Evolutionary conservation across 2,113 vertebrate species (phyloP).

Genomic region (Tetraodon nigroviridis): DNA sequence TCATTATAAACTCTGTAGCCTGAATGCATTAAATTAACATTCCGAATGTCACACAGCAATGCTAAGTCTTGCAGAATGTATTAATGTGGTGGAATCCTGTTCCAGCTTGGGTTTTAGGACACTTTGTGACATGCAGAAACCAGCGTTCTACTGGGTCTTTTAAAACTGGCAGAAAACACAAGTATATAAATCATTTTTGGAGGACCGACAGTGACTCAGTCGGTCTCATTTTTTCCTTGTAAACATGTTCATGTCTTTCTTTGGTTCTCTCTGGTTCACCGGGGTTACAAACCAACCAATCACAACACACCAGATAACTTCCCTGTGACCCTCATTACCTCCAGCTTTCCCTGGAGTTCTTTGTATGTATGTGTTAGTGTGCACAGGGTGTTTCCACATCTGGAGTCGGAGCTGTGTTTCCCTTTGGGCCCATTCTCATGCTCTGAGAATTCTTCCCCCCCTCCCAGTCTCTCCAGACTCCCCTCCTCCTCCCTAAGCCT

Average conservation of each 20-base stretch:
- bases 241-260: slow-evolving; percentile 4
- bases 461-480: slow-evolving; percentile 30
- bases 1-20: neutral
- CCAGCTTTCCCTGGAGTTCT: slow-evolving; percentile 35
- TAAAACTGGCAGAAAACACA: too few species aligned
- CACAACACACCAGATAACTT: slow-evolving; percentile 56
- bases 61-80: neutral
- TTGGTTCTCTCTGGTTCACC: slow-evolving; percentile 34
- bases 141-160: too few species aligned
- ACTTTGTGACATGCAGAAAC: neutral
- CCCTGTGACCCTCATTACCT: slow-evolving; percentile 54
- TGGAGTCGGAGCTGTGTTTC: slow-evolving; percentile 69
- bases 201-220: neutral
- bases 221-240: slow-evolving; percentile 4
- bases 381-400: slow-evolving; percentile 68
- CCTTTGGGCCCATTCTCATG: slow-evolving; percentile 64
- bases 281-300: slow-evolving; percentile 55
- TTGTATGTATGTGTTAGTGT: slow-evolving; percentile 34
- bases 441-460: slow-evolving; percentile 44
- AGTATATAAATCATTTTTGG: neutral
- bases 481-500: slow-evolving; percentile 37
- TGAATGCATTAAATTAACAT: neutral
- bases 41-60: neutral
- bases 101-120: neutral
- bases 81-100: neutral